Percentiles rank a stretch among this genome's conserved stretches.
Evolutionary conservation across 2,113 vertebrate species (phyloP).

Genomic region (Serinus canaria): DNA sequence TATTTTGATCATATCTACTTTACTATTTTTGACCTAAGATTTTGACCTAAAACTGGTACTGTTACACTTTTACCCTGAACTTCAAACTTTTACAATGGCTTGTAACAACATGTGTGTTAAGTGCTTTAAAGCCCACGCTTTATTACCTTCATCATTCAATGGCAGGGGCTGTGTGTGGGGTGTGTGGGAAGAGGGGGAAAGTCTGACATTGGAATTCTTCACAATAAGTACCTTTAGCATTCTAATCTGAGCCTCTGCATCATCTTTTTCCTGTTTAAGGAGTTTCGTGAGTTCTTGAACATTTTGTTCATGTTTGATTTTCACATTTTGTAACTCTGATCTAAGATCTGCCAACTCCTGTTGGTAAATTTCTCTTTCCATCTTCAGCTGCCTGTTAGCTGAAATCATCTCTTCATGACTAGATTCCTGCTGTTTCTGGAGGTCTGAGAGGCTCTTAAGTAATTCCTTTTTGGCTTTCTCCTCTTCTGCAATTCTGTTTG

Average conservation of each 20-base stretch:
- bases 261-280: constrained; percentile 80
- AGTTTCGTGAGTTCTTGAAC: constrained; percentile 76
- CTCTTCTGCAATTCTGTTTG: constrained; percentile 77
- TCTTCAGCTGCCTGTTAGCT: constrained; percentile 81
- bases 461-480: constrained; percentile 79
- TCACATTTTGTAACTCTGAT: constrained; percentile 70
- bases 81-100: neutral
- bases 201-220: constrained; percentile 13
- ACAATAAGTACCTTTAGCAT: constrained; percentile 79
- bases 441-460: constrained; percentile 70
- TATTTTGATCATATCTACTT: neutral
- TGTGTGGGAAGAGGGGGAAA: neutral
- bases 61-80: neutral
- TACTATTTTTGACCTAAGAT: neutral
- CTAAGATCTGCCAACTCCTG: constrained; percentile 79
- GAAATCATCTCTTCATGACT: constrained; percentile 76
- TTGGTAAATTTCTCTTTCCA: constrained; percentile 85
- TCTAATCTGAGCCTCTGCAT: constrained; percentile 76
- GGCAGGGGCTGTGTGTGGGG: neutral
- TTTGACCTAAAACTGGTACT: neutral
- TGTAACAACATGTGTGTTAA: neutral
- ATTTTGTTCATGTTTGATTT: constrained; percentile 77
- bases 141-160: constrained; percentile 7
- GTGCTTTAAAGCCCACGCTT: constrained; percentile 22
- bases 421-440: constrained; percentile 71